Percentiles rank a stretch among this genome's conserved stretches.
These are phyloP conservation scores for Mobula birostris DNA, from an alignment of 2,113 vertebrate species.

Conservation along the genomic window DNA sequence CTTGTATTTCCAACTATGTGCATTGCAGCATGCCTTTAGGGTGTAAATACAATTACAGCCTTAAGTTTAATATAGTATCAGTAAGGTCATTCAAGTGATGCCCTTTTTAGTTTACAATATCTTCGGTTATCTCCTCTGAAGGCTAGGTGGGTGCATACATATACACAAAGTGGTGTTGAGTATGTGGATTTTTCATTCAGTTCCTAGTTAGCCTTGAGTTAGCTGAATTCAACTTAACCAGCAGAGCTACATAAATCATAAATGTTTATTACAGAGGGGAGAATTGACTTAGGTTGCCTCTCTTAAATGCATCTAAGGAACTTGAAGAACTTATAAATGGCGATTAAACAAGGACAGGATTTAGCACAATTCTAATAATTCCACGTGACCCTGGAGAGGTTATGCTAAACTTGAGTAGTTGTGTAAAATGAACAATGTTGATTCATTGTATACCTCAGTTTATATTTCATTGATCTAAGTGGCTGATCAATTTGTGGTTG, in stretches of 20 bases:
- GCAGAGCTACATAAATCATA: neutral
- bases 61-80: neutral
- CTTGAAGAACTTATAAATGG: neutral
- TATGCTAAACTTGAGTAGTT: neutral
- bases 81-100: neutral
- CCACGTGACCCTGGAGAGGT: neutral
- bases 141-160: neutral
- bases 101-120: neutral
- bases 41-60: neutral
- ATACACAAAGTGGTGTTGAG: neutral
- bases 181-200: neutral
- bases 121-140: neutral
- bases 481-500: neutral
- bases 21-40: neutral
- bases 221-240: neutral
- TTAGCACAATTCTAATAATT: neutral
- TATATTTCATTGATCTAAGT: neutral
- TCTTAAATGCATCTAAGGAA: neutral
- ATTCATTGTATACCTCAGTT: neutral
- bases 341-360: neutral
- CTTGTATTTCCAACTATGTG: neutral
- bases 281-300: neutral
- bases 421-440: neutral
- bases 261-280: neutral
- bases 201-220: neutral